phyloP scores from a whole-genome alignment of 2,113 vertebrate genomes.

The Mesembrinibis cayennensis region DNA sequence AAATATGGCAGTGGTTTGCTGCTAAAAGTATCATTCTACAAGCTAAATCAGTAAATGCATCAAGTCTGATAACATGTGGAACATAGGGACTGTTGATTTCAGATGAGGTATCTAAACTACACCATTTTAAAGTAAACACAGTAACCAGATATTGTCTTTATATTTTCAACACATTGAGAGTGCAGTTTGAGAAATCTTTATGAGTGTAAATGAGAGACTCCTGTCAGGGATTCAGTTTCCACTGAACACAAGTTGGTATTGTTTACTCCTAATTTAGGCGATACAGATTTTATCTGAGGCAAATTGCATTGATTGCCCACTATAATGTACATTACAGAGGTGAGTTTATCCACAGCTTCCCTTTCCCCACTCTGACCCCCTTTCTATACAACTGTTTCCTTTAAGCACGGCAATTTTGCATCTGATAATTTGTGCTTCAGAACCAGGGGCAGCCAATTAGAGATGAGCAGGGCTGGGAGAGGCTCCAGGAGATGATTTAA shows the following conservation, averaged over 20 bases:
- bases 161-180: background rate
- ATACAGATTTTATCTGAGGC: background rate
- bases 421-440: background rate
- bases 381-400: background rate
- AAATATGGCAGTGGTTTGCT: background rate
- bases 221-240: background rate
- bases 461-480: background rate
- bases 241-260: background rate
- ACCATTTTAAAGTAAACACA: background rate
- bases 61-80: background rate
- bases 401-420: background rate
- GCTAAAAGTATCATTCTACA: background rate
- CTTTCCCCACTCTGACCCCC: fast-evolving
- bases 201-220: background rate
- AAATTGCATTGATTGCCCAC: background rate
- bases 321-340: background rate
- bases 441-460: background rate
- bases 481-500: background rate
- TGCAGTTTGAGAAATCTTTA: background rate
- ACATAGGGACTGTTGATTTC: background rate
- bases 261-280: background rate
- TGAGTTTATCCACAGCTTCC: background rate
- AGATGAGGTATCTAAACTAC: background rate
- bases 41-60: background rate
- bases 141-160: background rate